Conservation (phyloP, 2,888 invertebrate genomes). For the Drosophila siamana region DNA sequence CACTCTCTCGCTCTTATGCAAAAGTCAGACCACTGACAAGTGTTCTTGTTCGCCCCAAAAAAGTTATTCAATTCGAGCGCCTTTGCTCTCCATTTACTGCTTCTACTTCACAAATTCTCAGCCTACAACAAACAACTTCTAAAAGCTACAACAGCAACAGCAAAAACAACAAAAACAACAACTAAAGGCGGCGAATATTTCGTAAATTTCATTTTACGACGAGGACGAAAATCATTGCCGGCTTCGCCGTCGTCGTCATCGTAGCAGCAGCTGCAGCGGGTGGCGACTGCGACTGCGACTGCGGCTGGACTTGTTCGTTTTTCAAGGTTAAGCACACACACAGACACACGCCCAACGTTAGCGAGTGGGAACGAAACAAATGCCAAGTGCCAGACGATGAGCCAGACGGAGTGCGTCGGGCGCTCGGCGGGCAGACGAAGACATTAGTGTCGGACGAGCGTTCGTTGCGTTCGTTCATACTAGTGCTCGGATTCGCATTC, state of each 20-base stretch:
- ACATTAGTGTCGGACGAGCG: slow-evolving; percentile 36
- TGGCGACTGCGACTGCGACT: slow-evolving; percentile 34
- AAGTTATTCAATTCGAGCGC: slow-evolving; percentile 68
- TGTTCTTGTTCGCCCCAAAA: slow-evolving; percentile 16
- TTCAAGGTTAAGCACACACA: slow-evolving; percentile 80
- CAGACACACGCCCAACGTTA: background rate
- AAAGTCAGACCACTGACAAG: slow-evolving; percentile 46
- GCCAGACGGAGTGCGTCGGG: slow-evolving; percentile 75
- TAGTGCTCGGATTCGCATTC: slow-evolving; percentile 13
- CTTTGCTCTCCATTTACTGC: slow-evolving; percentile 24
- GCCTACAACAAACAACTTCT: slow-evolving; percentile 31
- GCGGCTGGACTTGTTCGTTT: slow-evolving; percentile 84
- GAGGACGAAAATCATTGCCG: slow-evolving; percentile 79
- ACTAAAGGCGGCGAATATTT: slow-evolving; percentile 57
- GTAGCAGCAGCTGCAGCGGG: slow-evolving; percentile 39
- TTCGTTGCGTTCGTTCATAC: slow-evolving; percentile 5
- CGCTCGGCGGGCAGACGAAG: slow-evolving; percentile 59
- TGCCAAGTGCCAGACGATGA: slow-evolving; percentile 74
- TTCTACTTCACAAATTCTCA: slow-evolving; percentile 18
- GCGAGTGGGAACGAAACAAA: slow-evolving; percentile 17
- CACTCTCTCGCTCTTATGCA: slow-evolving; percentile 46
- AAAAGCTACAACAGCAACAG: slow-evolving; percentile 26
- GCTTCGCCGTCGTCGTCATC: slow-evolving; percentile 28
- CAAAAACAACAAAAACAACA: background rate
- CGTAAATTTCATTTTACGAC: slow-evolving; percentile 77